Percentiles rank a stretch among this genome's conserved stretches.
These are phyloP conservation scores for Heptranchias perlo DNA, from an alignment of 2,113 vertebrate species.

Conservation along the genomic window DNA sequence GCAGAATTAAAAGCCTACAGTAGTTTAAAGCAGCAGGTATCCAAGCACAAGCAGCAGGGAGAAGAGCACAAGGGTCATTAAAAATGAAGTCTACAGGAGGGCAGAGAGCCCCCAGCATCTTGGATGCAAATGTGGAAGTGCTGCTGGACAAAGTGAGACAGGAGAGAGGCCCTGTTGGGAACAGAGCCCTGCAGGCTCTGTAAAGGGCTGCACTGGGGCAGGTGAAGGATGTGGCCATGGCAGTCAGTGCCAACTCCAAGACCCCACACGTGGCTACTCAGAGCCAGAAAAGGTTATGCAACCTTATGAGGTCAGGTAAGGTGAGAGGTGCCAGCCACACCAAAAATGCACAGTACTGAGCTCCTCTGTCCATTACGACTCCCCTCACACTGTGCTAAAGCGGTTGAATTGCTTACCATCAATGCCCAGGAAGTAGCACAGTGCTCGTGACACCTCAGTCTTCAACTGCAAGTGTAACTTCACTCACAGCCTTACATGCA, in stretches of 20 bases:
- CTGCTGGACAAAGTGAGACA: background rate
- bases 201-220: background rate
- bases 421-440: background rate
- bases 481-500: too few species aligned
- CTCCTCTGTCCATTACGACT: background rate
- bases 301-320: background rate
- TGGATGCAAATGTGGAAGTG: background rate
- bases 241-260: background rate
- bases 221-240: background rate
- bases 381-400: background rate
- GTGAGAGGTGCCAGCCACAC: background rate
- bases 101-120: background rate
- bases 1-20: background rate
- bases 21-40: background rate
- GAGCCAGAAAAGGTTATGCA: background rate
- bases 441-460: background rate
- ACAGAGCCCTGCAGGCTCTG: background rate
- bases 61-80: background rate
- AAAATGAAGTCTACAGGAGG: background rate
- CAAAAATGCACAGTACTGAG: background rate
- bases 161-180: background rate
- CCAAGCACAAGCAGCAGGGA: background rate
- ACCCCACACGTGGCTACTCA: background rate
- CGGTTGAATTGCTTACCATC: background rate
- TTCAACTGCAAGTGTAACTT: too few species aligned